Evolutionary conservation across 2,113 vertebrate species (phyloP).

Genomic region (Leucosticte australis): DNA sequence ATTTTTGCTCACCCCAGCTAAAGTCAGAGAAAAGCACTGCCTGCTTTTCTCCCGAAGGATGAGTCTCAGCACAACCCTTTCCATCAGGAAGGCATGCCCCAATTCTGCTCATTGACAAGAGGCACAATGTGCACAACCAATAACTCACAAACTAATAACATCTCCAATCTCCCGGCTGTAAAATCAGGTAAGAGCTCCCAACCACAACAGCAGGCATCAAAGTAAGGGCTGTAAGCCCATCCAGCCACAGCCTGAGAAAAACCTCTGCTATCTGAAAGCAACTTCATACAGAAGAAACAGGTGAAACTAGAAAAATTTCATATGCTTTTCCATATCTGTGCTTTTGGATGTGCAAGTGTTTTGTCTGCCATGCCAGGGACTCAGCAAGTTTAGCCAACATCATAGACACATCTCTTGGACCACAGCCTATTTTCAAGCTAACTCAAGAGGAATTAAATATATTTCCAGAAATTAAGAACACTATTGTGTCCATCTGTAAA

Average conservation of each 20-base stretch:
- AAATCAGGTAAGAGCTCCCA: background rate
- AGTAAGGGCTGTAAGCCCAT: background rate
- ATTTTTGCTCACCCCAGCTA: background rate
- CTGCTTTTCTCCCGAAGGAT: background rate
- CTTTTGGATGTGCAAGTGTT: background rate
- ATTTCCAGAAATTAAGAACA: background rate
- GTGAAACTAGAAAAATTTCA: background rate
- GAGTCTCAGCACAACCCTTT: background rate
- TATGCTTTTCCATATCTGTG: background rate
- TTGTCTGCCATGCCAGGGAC: background rate
- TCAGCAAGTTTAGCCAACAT: background rate
- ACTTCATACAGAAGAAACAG: background rate
- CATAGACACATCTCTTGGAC: background rate
- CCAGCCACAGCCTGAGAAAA: background rate
- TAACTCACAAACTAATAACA: rapidly evolving
- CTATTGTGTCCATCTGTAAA: background rate
- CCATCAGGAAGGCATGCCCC: background rate
- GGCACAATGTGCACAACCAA: rapidly evolving
- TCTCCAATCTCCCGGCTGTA: background rate
- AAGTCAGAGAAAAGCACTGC: background rate
- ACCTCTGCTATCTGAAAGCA: background rate
- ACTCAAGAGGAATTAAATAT: background rate
- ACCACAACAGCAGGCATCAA: background rate
- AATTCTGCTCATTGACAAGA: background rate
- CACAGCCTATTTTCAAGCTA: background rate